phyloP scores from a whole-genome alignment of 2,888 invertebrate genomes.

The Ditula angustiorana region DNA sequence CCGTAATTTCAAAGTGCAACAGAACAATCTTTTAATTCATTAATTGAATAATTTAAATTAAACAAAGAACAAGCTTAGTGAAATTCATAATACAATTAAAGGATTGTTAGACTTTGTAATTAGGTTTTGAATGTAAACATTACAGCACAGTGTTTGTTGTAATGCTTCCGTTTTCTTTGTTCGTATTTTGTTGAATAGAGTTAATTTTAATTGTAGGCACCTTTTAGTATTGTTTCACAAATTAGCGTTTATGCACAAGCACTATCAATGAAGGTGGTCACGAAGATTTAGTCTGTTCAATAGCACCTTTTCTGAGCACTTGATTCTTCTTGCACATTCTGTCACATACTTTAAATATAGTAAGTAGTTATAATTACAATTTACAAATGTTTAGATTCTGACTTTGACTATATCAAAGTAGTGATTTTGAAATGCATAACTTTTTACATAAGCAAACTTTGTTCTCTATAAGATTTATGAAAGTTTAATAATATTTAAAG shows the following conservation, averaged over 20 bases:
- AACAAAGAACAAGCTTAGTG: constrained; percentile 44
- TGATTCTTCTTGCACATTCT: constrained; percentile 54
- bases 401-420: neutral
- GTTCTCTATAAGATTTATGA: constrained; percentile 13
- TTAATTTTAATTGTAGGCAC: constrained; percentile 57
- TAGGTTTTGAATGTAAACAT: constrained; percentile 42
- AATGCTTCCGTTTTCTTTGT: constrained; percentile 41
- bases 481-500: constrained; percentile 54
- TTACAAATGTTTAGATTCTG: neutral
- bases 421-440: neutral
- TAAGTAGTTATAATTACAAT: constrained; percentile 12
- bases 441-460: no score
- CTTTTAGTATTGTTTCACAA: constrained; percentile 55
- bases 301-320: constrained; percentile 67
- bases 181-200: constrained; percentile 45
- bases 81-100: constrained; percentile 48
- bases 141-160: constrained; percentile 37
- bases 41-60: constrained; percentile 52
- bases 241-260: constrained; percentile 65
- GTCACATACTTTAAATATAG: constrained; percentile 42
- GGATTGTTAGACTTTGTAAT: constrained; percentile 54
- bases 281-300: constrained; percentile 36
- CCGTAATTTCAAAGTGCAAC: constrained; percentile 14
- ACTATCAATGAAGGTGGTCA: constrained; percentile 54
- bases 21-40: constrained; percentile 55